Evolutionary conservation across 1,140 invertebrate genomes (phyloP).

Genomic region (Neomicropteryx cornuta): DNA sequence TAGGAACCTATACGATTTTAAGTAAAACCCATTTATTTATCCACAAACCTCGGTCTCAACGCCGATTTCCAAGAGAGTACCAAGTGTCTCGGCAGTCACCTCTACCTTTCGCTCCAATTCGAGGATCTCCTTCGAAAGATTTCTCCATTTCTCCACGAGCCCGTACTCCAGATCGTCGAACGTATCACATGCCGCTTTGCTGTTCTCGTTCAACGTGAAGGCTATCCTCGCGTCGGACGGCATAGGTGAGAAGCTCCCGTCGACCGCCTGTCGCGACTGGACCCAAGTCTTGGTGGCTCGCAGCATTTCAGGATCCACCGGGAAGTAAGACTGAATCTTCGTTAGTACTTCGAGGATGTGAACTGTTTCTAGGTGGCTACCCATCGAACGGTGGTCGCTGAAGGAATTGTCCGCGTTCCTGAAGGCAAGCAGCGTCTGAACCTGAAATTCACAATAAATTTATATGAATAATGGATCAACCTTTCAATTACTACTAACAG

Average conservation of each 20-base stretch:
- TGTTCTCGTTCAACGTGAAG: slow-evolving; percentile 25
- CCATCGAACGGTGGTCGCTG: slow-evolving; percentile 48
- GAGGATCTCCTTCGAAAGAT: slow-evolving; percentile 33
- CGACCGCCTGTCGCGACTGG: slow-evolving; percentile 42
- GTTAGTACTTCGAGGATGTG: slow-evolving; percentile 44
- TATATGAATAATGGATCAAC: too few relatives aligned
- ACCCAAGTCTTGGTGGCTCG: slow-evolving; percentile 46
- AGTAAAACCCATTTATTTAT: slow-evolving; percentile 3
- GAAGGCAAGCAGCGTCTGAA: slow-evolving; percentile 48
- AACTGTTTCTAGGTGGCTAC: slow-evolving; percentile 44
- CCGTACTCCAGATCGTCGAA: slow-evolving; percentile 16
- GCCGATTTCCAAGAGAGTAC: slow-evolving; percentile 44
- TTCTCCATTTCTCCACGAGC: slow-evolving; percentile 29
- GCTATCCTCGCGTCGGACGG: slow-evolving; percentile 41
- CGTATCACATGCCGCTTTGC: slow-evolving; percentile 6
- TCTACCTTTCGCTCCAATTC: slow-evolving; percentile 40
- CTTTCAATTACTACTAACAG: too few relatives aligned
- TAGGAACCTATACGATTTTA: too few relatives aligned
- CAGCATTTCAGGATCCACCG: slow-evolving; percentile 44
- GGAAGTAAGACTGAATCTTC: slow-evolving; percentile 45
- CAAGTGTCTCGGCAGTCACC: slow-evolving; percentile 47
- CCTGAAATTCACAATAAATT: slow-evolving; percentile 35
- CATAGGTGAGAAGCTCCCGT: slow-evolving; percentile 45
- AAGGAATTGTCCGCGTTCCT: slow-evolving; percentile 48
- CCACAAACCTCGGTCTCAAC: slow-evolving; percentile 40